A percentile compares a stretch with the other conserved stretches of the same genome.
These are phyloP conservation scores for Alauda arvensis DNA, from an alignment of 2,797 vertebrate species.

Conservation along the genomic window DNA sequence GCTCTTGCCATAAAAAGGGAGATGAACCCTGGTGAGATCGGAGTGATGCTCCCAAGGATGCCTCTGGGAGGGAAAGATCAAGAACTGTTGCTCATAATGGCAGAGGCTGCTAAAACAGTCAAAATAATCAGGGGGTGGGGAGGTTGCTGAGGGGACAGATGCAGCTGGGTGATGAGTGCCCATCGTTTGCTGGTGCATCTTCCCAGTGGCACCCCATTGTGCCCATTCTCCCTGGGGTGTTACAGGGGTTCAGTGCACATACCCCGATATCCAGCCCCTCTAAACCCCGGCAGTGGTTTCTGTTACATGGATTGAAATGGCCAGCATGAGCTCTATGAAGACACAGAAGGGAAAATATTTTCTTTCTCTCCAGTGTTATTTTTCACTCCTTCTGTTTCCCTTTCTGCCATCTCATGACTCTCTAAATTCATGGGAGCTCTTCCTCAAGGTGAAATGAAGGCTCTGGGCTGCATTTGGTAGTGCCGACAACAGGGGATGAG, in stretches of 20 bases:
- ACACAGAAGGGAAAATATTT: conserved; percentile 1
- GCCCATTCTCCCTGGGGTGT: not conserved
- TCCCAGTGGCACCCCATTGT: not conserved
- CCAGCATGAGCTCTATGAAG: not conserved
- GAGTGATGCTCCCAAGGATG: conserved; percentile 29
- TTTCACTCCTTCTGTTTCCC: not conserved
- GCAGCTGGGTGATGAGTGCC: not conserved
- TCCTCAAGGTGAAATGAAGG: conserved; percentile 70
- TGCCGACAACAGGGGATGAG: not conserved
- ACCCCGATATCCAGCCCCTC: not conserved
- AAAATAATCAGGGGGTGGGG: not conserved
- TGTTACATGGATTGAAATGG: not conserved
- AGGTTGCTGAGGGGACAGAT: not conserved
- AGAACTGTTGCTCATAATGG: conserved; percentile 27
- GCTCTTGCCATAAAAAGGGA: conserved; percentile 48
- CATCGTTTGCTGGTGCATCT: accelerated
- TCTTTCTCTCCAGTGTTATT: not conserved
- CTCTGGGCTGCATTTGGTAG: conserved; percentile 20
- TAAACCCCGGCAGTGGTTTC: not conserved
- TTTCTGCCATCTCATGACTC: not conserved
- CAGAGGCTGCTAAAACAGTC: conserved; percentile 14
- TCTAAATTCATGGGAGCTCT: conserved; percentile 41
- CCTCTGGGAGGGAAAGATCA: conserved; percentile 49
- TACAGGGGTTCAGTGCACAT: accelerated
- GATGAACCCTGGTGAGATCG: conserved; percentile 29